Base-by-base conservation (phyloP, 2,797 vertebrate species). In the Cryptoprocta ferox region DNA sequence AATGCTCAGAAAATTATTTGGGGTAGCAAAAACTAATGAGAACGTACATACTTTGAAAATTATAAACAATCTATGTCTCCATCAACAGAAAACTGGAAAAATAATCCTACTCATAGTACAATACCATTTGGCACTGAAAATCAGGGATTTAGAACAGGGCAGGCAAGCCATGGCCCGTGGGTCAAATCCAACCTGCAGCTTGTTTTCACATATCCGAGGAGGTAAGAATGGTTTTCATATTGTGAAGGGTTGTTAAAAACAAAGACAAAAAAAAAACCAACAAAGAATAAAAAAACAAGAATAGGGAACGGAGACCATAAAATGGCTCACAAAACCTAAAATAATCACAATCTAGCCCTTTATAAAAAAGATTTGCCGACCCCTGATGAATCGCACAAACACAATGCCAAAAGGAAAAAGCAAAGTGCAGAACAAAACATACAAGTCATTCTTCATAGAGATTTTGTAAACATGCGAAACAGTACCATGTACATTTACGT, bases 201-300 rank as follows among this genome's bases (percentile, higher is more conserved):
- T 84, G 19, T 13, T 88, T 94, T 13, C 61, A 37, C 30, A 94
- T 6, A 81, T 39, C 26, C 42, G 68, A 21, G 1, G 73, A 87
- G 37, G 26, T 68, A 80, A 81, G 70, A 85, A 59, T 79, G 11
- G 18, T 19, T 63, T 96, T 89, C 24, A 78, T 6, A 82, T 68
- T 78, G 95, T 53, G 87, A 87, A 96, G 19, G 6, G 6, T 11
- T 66, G 2, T 71, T 94, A 70, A 93, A 93, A 85, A 89, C 56
- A 73, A 75, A 56, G 19, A 45, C 3, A 94, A 68, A 73, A 82
- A 68, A 26, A 89, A 63, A 3, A n/a, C n/a, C n/a, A n/a, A n/a
- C n/a, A n/a, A 0, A 65, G 56, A 18, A 76, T 65, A 30, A 63
- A 30, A 75, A 91, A 63, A 2, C 2, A 70, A 76, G 37, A 70